Base-by-base conservation (phyloP, 2,113 vertebrate genomes). In the Galbula dea region DNA sequence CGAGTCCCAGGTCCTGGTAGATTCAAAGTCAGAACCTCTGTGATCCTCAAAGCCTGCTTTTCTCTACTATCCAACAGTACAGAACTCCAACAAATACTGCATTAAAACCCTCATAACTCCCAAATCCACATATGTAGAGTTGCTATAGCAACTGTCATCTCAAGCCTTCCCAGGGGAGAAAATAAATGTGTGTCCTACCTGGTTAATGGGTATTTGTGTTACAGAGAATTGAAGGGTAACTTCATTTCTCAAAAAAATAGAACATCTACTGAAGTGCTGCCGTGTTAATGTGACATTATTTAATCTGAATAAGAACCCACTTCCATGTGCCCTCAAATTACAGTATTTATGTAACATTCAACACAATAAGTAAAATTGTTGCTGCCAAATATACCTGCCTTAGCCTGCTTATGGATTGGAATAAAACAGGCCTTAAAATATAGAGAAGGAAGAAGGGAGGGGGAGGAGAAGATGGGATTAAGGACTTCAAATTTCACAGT, bases 101-200 rank as follows among this genome's bases (percentile, higher is more conserved):
- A 63, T 83, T 92, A 77, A 89, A 80, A 89, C 58, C 62, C 71
- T 94, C 52, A 39, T 48, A 92, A 94, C 80, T 93, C 83, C 76
- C 51, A 77, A 85, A 95, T 77, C 72, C 93, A 91, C 68, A 26
- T 20, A 78, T 83, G 67, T 36, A 72, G 71, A 24, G 92, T 97
- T 95, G 86, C 95, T 75, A 95, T 96, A 67, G 96, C 75, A 96
- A 97, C 96, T 95, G 76, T 62, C 80, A 95, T 62, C 91, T 92
- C 82, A 66, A 76, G 72, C 75, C 94, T 96, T 96, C 91, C 83
- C 92, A 46, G 13, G 79, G 76, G 96, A 93, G 91, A 93, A 95
- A 95, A 95, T 83, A 87, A 85, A 79, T 75, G 73, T 62, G 83
- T 86, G 72, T 78, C 82, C 95, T 94, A 91, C 84, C 90, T 90